Conservation (phyloP, 2,113 vertebrate genomes). For the Callithrix jacchus region DNA sequence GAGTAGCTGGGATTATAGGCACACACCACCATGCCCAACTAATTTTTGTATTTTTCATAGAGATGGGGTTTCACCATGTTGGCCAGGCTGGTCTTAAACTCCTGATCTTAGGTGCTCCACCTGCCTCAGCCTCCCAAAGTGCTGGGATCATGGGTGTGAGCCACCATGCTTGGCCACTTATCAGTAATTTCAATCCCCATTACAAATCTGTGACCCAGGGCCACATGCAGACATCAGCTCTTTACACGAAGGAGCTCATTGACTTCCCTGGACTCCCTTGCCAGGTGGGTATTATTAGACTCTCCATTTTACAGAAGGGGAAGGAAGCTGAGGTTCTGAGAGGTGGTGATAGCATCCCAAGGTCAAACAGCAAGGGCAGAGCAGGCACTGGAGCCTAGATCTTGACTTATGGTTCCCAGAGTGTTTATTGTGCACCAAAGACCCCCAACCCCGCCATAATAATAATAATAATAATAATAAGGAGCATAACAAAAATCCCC, state of each 20-base stretch:
- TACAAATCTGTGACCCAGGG: background rate
- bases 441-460: background rate
- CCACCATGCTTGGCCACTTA: too few species aligned
- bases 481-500: background rate
- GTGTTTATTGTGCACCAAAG: background rate
- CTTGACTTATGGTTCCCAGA: background rate
- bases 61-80: too few species aligned
- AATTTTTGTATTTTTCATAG: too few species aligned
- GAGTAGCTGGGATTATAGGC: too few species aligned
- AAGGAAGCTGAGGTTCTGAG: background rate
- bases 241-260: fast-evolving
- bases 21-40: too few species aligned
- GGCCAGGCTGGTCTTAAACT: too few species aligned
- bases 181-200: background rate
- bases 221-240: background rate
- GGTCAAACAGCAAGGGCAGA: background rate
- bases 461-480: too few species aligned
- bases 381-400: background rate
- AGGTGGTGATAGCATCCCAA: background rate
- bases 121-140: too few species aligned
- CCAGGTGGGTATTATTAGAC: background rate
- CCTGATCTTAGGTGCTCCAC: too few species aligned
- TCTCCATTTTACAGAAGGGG: background rate
- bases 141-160: too few species aligned
- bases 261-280: background rate